These are phyloP conservation scores for Folsomia candida DNA, from an alignment of 2,888 invertebrate genomes.

Conservation along the genomic window DNA sequence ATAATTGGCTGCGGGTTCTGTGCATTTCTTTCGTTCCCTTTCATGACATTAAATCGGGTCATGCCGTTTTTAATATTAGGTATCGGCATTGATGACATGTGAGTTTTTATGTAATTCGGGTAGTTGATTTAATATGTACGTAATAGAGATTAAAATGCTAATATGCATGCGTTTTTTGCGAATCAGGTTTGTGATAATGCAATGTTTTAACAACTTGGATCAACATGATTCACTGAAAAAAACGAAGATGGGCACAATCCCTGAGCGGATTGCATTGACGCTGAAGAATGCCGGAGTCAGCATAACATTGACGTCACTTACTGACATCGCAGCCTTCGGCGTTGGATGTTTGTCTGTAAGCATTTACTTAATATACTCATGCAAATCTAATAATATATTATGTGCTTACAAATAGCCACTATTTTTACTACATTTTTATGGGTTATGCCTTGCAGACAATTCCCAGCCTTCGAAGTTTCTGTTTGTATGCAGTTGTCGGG, in stretches of 20 bases:
- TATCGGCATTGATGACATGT: too few relatives aligned
- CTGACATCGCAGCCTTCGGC: slow-evolving; percentile 49
- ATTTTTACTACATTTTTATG: slow-evolving; percentile 47
- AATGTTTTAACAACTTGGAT: slow-evolving; percentile 67
- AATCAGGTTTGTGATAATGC: slow-evolving; percentile 80
- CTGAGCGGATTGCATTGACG: slow-evolving; percentile 68
- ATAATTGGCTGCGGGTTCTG: slow-evolving; percentile 69
- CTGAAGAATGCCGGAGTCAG: slow-evolving; percentile 78
- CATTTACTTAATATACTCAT: background rate
- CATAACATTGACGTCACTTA: slow-evolving; percentile 74
- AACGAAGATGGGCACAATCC: slow-evolving; percentile 55
- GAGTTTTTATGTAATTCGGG: slow-evolving; percentile 77
- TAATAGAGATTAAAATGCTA: slow-evolving; percentile 18
- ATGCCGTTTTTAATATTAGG: slow-evolving; percentile 68
- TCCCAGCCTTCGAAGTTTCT: slow-evolving; percentile 77
- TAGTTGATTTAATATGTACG: slow-evolving; percentile 60
- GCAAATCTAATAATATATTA: too few relatives aligned
- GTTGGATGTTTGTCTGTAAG: slow-evolving; percentile 48
- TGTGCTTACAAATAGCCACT: too few relatives aligned
- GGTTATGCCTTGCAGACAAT: too few relatives aligned
- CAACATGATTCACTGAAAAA: slow-evolving; percentile 5
- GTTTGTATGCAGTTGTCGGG: slow-evolving; percentile 74
- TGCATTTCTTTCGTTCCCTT: slow-evolving; percentile 74
- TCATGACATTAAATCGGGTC: slow-evolving; percentile 62
- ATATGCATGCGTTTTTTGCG: slow-evolving; percentile 67